A percentile compares a stretch with the other conserved stretches of the same genome.
These are phyloP conservation scores for Cephalopterus ornatus DNA, from an alignment of 2,113 vertebrate species.

Conservation along the genomic window DNA sequence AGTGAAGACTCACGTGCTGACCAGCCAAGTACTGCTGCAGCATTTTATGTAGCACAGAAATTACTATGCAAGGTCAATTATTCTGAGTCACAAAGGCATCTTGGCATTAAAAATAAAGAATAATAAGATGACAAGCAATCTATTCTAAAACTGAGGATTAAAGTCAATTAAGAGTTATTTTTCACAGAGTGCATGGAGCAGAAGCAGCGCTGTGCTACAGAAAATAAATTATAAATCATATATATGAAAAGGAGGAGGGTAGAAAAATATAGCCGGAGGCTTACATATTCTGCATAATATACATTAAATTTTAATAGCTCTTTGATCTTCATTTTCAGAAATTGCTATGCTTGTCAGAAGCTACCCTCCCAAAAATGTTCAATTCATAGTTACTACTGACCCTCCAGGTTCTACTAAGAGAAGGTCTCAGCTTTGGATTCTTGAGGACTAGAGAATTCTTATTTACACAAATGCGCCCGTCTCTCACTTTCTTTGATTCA, in stretches of 20 bases:
- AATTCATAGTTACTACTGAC: constrained; percentile 17
- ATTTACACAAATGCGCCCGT: not conserved
- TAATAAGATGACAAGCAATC: constrained; percentile 18
- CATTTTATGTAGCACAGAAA: not conserved
- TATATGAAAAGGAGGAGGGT: constrained; percentile 30
- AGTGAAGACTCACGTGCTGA: not conserved
- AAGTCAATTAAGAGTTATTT: constrained; percentile 55
- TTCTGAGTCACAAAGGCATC: not conserved
- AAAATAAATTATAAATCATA: constrained; percentile 67
- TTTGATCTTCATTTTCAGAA: constrained; percentile 63
- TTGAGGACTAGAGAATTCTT: not conserved
- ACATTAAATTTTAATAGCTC: constrained; percentile 54
- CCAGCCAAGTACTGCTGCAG: not conserved
- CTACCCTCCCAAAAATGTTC: constrained; percentile 15
- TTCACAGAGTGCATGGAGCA: constrained; percentile 6
- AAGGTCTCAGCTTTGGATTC: not conserved
- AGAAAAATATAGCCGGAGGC: constrained; percentile 45
- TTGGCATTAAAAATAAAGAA: constrained; percentile 13
- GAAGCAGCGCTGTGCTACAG: constrained; percentile 5
- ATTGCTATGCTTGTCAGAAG: constrained; percentile 40
- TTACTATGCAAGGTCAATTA: constrained; percentile 9
- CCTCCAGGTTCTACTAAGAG: not conserved
- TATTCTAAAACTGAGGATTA: constrained; percentile 60
- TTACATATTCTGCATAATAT: constrained; percentile 53
- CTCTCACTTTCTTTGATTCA: not conserved